Base-by-base conservation (phyloP, 2,888 invertebrate genomes). In the Hermaeophaga mercurialis region DNA sequence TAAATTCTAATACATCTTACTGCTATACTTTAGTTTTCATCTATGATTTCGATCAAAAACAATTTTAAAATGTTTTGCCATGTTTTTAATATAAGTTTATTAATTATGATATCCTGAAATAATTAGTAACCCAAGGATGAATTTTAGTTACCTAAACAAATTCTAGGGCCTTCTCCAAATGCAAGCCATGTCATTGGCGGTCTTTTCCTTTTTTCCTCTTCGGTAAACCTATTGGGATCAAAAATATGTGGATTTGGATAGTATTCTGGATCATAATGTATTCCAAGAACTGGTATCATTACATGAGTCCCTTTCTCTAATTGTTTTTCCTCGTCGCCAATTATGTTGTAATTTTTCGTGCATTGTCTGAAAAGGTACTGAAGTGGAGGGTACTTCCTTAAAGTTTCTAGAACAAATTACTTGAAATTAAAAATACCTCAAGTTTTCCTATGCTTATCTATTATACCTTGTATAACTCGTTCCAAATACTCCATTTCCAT, bases 81-180 rank as follows among this genome's bases (percentile, higher is more conserved):
- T n/a, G n/a, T n/a, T n/a, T n/a, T n/a, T n/a, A n/a, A n/a, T n/a
- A n/a, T n/a, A n/a, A n/a, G n/a, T n/a, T n/a, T n/a, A n/a, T n/a
- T n/a, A n/a, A n/a, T n/a, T n/a, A n/a, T n/a, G n/a, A n/a, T n/a
- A n/a, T n/a, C n/a, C n/a, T n/a, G n/a, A n/a, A n/a, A n/a, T n/a
- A n/a, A n/a, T n/a, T n/a, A n/a, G n/a, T n/a, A n/a, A n/a, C n/a
- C n/a, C n/a, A n/a, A n/a, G n/a, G n/a, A n/a, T n/a, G n/a, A 33
- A 3, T 15, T 3, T 15, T 15, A 33, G 47, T 57, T 65, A 74
- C 75, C 75, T 44, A 76, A 73, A 59, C 77, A 77, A 33, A 67
- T 68, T 50, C 73, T 68, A 1, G 76, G 76, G 3, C 76, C 76
- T 52, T 72, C 72, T 8, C 75, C 76, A 58, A 76, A 76, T 1